Evolutionary conservation across 2,888 invertebrate species (phyloP), one percentile per base, ranked within the genome.

Genomic region (Aricia artaxerxes): DNA sequence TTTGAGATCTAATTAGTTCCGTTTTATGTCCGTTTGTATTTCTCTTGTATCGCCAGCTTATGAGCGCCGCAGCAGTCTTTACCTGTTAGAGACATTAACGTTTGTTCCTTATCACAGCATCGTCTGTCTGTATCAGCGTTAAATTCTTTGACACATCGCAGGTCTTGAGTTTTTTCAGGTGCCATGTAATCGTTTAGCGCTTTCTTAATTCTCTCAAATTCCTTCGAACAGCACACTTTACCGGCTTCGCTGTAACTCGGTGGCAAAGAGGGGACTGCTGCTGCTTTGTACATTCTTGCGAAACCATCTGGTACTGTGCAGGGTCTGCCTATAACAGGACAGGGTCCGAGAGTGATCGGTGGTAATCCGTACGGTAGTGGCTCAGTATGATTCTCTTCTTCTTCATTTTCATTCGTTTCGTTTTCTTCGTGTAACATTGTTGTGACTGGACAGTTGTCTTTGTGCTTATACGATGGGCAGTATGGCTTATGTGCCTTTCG

Each of bases 151-250:
- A 93, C 80, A 80, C 94, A 94, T 82, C 93, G 89, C 80, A 84
- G 89, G 81, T 94, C 94, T 78, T 90, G 82, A 3, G 88, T 89
- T 83, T 93, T 93, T 73, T 92, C 90, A 78, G 89, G 81, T 80
- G 87, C 90, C 89, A 91, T 90, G 77, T 93, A 94, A 60, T 92
- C 91, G 80, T 88, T 89, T 9, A 94, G 85, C 1, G 92, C 93
- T 81, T 91, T 92, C 86, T 91, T 94, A 78, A 94, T 92, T 85
- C 93, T 88, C 80, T 94, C 90, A 78, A 88, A 94, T 83, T 94
- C 94, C 82, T 91, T 93, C 1, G 94, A 93, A 83, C 94, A 94
- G 82, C 94, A 94, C 7, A 94, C 89, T 88, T 94, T 94, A 6
- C 94, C 94, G 2, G 91, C 91, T 38, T 92, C 89, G 77, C 88